Percentiles rank a stretch among this genome's conserved stretches.
Evolutionary conservation across 2,888 invertebrate species (phyloP).

Genomic region (Agriopis aurantiaria): DNA sequence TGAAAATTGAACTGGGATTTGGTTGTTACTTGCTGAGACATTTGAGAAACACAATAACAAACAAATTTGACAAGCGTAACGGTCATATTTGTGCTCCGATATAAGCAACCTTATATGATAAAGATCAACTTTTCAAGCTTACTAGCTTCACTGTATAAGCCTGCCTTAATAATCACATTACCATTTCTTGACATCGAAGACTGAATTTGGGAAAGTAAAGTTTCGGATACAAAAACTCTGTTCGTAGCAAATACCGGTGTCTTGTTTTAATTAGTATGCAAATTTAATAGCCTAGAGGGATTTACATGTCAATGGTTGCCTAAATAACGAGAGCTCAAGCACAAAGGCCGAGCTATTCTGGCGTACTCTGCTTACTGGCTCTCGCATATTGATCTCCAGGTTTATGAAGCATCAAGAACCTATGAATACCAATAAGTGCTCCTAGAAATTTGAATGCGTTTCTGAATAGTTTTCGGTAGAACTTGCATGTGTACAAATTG

Average conservation of each 20-base stretch:
- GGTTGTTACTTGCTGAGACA: too few relatives aligned
- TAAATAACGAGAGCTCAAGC: constrained; percentile 77
- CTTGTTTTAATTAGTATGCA: constrained; percentile 84
- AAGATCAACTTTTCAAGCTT: too few relatives aligned
- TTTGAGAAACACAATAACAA: too few relatives aligned
- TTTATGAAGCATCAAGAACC: constrained; percentile 61
- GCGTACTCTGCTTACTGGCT: constrained; percentile 60
- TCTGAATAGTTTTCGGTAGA: constrained; percentile 44
- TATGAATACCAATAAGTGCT: constrained; percentile 66
- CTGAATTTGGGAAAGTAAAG: constrained; percentile 35
- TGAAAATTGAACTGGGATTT: too few relatives aligned
- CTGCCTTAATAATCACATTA: constrained; percentile 26
- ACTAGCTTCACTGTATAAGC: too few relatives aligned
- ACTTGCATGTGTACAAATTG: constrained; percentile 42
- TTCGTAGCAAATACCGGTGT: constrained; percentile 67
- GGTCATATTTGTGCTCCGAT: too few relatives aligned
- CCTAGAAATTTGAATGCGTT: constrained; percentile 51
- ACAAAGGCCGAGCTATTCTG: constrained; percentile 70
- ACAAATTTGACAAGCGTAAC: too few relatives aligned
- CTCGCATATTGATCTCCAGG: constrained; percentile 68
- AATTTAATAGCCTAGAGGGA: constrained; percentile 83
- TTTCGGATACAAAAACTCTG: constrained; percentile 61
- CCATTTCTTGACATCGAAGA: constrained; percentile 26
- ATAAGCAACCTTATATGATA: too few relatives aligned
- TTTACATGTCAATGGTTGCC: constrained; percentile 84